Percentiles rank a stretch among this genome's conserved stretches.
Conservation (phyloP, 37 sponge, comb jelly and placozoan species). For the Mnemiopsis leidyi region DNA sequence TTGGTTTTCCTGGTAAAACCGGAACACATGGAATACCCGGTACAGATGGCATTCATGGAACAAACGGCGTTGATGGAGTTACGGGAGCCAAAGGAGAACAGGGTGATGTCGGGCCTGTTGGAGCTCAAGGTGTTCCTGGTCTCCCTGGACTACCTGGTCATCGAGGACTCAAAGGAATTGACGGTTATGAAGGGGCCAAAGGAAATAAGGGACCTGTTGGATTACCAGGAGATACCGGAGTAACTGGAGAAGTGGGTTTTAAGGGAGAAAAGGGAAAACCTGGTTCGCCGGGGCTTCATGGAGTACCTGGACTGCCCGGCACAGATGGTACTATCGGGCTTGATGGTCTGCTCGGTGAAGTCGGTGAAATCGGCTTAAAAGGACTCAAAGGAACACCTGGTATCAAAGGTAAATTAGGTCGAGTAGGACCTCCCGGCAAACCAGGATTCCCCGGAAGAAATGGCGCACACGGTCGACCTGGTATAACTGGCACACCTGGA, state of each 20-base stretch:
- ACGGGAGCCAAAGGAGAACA: background rate
- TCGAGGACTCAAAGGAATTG: background rate
- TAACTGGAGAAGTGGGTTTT: background rate
- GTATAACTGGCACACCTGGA: conserved; percentile 18
- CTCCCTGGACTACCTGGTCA: background rate
- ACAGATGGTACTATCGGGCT: background rate
- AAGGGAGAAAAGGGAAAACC: conserved; percentile 44
- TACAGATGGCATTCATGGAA: background rate
- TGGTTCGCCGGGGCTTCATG: background rate
- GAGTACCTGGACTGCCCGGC: background rate
- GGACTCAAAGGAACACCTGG: conserved; percentile 13
- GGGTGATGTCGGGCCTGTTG: conserved; percentile 28
- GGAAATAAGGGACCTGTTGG: conserved; percentile 13
- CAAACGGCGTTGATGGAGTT: background rate
- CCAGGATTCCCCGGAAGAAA: background rate
- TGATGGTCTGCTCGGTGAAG: background rate
- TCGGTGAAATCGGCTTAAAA: background rate
- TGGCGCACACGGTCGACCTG: background rate
- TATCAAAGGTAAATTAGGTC: background rate
- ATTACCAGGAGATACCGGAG: background rate
- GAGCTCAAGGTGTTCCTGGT: background rate
- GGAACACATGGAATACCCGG: conserved; percentile 11
- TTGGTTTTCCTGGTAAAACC: background rate
- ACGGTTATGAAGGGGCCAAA: background rate
- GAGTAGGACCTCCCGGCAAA: background rate